Percentiles rank a stretch among this genome's conserved stretches.
phyloP scores from a whole-genome alignment of 2,888 invertebrate species.

The Cosmia trapezina region DNA sequence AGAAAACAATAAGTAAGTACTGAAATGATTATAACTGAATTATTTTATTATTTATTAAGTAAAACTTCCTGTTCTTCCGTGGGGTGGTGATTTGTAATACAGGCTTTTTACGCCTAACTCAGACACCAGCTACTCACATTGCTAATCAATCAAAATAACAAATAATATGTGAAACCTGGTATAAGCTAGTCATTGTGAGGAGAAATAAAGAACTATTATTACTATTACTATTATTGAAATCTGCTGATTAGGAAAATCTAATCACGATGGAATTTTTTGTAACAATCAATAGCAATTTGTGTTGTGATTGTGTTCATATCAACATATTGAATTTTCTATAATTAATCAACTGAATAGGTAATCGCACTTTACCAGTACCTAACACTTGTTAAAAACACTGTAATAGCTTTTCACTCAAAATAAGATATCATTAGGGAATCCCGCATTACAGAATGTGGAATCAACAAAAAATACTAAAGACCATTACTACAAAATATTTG shows the following conservation, averaged over 20 bases:
- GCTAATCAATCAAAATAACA: too few relatives aligned
- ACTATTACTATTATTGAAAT: too few relatives aligned
- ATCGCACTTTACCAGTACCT: not conserved
- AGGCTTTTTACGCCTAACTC: too few relatives aligned
- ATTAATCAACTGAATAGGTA: not conserved
- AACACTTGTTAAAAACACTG: not conserved
- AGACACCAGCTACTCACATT: too few relatives aligned
- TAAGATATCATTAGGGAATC: conserved; percentile 28
- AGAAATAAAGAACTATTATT: too few relatives aligned
- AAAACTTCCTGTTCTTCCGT: too few relatives aligned
- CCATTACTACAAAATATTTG: conserved; percentile 15
- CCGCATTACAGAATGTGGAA: conserved; percentile 3
- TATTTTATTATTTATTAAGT: too few relatives aligned
- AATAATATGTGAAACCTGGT: too few relatives aligned
- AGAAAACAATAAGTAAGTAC: conserved; percentile 17
- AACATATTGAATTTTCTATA: not conserved
- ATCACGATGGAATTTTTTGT: not conserved
- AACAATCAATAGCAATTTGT: too few relatives aligned
- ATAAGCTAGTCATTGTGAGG: too few relatives aligned
- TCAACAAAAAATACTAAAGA: conserved; percentile 15
- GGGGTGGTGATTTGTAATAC: too few relatives aligned
- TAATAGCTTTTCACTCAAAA: not conserved
- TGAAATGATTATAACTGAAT: not conserved
- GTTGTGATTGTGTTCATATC: not conserved
- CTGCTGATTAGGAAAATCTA: conserved; percentile 26